phyloP scores from a whole-genome alignment of 1,140 invertebrate genomes.

The Macrostomum lignano region DNA sequence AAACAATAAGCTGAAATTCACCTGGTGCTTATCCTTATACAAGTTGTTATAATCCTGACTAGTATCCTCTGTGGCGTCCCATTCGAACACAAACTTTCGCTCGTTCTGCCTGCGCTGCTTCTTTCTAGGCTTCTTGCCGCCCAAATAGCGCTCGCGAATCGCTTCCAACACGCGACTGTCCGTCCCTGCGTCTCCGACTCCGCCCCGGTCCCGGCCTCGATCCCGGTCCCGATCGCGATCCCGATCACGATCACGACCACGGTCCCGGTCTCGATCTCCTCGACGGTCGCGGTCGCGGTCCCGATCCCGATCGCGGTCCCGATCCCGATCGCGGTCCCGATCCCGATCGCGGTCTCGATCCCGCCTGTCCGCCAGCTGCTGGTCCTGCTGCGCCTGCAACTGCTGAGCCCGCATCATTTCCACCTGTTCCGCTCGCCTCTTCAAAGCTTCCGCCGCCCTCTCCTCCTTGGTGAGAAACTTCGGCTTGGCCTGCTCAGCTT shows the following conservation, averaged over 20 bases:
- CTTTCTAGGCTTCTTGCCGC: constrained; percentile 59
- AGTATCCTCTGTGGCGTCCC: constrained; percentile 93
- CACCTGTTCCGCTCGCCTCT: constrained; percentile 52
- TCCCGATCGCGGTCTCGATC: background rate
- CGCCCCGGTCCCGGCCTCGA: constrained; percentile 14
- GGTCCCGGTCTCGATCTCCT: constrained; percentile 14
- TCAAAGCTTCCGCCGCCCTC: constrained; percentile 53
- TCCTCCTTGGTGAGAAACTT: constrained; percentile 90
- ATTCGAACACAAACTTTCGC: constrained; percentile 97
- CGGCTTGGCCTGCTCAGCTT: constrained; percentile 47
- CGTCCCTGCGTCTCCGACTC: constrained; percentile 11
- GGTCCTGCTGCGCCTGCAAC: constrained; percentile 24
- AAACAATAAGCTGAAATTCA: too few relatives aligned
- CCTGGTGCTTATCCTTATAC: constrained; percentile 82
- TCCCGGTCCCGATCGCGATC: constrained; percentile 10
- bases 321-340: constrained; percentile 13
- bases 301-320: constrained; percentile 13
- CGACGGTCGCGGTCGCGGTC: constrained; percentile 11
- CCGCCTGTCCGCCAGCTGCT: background rate
- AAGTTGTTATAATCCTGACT: constrained; percentile 83
- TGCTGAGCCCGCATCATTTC: constrained; percentile 41
- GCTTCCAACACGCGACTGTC: constrained; percentile 1
- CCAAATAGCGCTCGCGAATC: constrained; percentile 50
- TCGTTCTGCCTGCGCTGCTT: constrained; percentile 64
- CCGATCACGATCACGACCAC: constrained; percentile 15